These are phyloP conservation scores for Lanistes nyassanus DNA, from an alignment of 1,140 invertebrate genomes.

Conservation along the genomic window DNA sequence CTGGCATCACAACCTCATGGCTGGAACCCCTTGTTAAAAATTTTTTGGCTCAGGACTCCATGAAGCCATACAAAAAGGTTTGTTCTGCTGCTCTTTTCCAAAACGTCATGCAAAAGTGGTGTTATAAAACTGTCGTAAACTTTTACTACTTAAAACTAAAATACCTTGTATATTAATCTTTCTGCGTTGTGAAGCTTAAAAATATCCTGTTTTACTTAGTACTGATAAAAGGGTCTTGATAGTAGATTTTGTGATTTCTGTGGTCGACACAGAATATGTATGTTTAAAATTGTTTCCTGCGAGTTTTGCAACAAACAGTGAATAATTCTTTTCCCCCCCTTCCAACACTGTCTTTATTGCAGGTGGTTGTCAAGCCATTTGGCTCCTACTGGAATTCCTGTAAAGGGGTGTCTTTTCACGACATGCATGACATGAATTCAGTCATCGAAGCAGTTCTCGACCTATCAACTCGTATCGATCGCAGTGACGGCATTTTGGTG, in stretches of 20 bases:
- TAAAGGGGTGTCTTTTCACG: constrained; percentile 41
- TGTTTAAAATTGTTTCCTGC: not conserved
- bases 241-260: no score
- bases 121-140: no score
- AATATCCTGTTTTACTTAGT: no score
- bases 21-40: not conserved
- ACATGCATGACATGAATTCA: constrained; percentile 10
- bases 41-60: not conserved
- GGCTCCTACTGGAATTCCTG: constrained; percentile 42
- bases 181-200: no score
- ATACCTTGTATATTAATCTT: no score
- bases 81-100: not conserved
- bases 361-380: constrained; percentile 54
- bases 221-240: no score
- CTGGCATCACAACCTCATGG: not conserved
- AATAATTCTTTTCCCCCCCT: no score
- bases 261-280: no score
- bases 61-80: constrained; percentile 1
- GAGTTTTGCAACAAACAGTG: no score
- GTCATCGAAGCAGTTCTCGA: constrained; percentile 31
- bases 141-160: no score
- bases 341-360: no score
- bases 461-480: constrained; percentile 28
- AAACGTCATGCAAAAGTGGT: no score
- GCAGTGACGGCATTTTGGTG: constrained; percentile 37